These are phyloP conservation scores for Cryptomyrus ogoouensis DNA, from an alignment of 2,113 vertebrate species.

Conservation along the genomic window DNA sequence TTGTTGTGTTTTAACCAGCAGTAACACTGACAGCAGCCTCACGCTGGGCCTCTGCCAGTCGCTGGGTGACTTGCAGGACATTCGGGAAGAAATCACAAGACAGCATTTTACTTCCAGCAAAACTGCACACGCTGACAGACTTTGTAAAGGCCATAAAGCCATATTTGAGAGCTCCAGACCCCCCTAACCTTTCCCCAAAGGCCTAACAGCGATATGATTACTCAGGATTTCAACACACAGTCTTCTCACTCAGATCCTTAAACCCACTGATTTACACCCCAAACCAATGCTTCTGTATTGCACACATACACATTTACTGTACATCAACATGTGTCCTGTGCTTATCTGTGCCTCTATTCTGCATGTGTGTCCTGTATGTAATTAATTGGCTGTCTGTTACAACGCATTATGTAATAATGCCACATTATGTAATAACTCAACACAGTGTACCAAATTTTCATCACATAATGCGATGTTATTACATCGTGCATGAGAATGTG, in stretches of 20 bases:
- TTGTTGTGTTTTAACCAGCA: neutral
- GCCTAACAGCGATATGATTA: neutral
- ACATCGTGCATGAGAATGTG: too few species aligned
- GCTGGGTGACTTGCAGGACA: neutral
- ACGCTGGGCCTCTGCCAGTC: neutral
- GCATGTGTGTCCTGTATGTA: neutral
- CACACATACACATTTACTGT: neutral
- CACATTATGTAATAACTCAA: neutral
- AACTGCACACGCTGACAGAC: neutral
- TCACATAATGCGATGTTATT: too few species aligned
- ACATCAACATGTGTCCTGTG: neutral
- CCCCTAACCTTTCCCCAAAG: neutral
- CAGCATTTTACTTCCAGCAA: neutral
- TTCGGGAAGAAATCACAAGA: neutral
- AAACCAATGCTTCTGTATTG: neutral
- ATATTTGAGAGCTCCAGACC: neutral
- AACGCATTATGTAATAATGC: neutral
- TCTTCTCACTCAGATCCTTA: neutral
- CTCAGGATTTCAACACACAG: neutral
- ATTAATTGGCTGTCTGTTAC: neutral
- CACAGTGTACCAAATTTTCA: too few species aligned
- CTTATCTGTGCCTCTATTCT: neutral
- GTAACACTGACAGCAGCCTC: neutral
- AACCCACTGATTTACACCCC: neutral
- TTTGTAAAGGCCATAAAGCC: neutral